Evolutionary conservation across 1,140 invertebrate genomes (phyloP), one percentile per base, ranked within the genome.

Genomic region (Asbolus verrucosus): DNA sequence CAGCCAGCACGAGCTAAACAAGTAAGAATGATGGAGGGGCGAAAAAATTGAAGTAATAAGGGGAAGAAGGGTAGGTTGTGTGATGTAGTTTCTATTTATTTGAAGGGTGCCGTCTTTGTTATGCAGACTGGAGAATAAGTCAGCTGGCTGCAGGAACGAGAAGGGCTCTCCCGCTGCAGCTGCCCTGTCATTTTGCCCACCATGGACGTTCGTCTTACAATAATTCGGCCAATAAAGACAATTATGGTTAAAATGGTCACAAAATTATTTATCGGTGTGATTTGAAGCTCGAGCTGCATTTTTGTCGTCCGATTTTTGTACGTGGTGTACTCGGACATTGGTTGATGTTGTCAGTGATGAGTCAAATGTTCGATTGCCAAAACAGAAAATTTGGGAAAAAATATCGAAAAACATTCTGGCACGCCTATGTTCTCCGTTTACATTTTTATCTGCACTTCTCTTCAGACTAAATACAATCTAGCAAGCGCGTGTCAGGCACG

Each of bases 401-500:
- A 5, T 30, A 8, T 30, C 4, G 27, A 8, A 41, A 41, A 41
- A 13, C 6, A 14, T 15, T 50, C 15, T 18, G 18, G 19, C 13
- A 65, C 71, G 67, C 71, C 71, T 9, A 39, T 73, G 71, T 6
- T 24, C 66, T 24, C 24, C 54, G 69, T 67, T 71, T 67, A 67
- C 63, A 67, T 65, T 67, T 67, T 71, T 67, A 67, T 67, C 63
- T 67, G 31, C 54, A 61, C 65, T 54, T 72, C 70, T 67, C 74
- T 67, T 65, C 70, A 60, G 59, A 71, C 41, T 69, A 70, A 77
- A 77, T 73, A 77, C 74, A 77, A 77, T 75, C 69, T 73, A 76
- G 67, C 66, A 43, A 74, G 61, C 78, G 78, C 75, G 78, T 79
- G 78, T 75, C 77, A 68, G 66, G 69, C 78, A 78, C 77, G 77